A percentile compares a stretch with the other conserved stretches of the same genome.
Evolutionary conservation across 2,888 invertebrate species (phyloP).

Genomic region (Sepiola atlantica): DNA sequence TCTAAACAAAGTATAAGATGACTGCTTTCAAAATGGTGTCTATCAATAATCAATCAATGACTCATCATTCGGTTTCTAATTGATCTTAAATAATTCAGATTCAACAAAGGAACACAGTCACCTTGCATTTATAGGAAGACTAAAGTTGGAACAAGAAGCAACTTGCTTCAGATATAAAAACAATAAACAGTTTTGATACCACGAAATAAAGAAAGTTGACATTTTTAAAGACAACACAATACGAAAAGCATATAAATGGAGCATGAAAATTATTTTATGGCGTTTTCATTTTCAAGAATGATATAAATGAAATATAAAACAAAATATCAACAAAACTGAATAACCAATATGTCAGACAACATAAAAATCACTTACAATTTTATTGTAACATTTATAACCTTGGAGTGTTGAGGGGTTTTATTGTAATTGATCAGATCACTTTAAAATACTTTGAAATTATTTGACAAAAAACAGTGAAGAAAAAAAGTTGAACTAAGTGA

Average conservation of each 20-base stretch:
- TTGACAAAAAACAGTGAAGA: too few relatives aligned
- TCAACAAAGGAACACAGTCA: not conserved
- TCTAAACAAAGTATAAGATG: not conserved
- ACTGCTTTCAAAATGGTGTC: not conserved
- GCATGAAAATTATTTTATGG: not conserved
- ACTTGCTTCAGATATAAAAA: not conserved
- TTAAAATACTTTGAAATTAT: too few relatives aligned
- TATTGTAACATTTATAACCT: too few relatives aligned
- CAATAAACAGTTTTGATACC: not conserved
- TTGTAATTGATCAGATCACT: too few relatives aligned
- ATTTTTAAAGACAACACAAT: not conserved
- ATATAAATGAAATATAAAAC: not conserved
- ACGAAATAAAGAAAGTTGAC: not conserved
- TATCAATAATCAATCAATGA: not conserved
- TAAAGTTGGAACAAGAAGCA: not conserved
- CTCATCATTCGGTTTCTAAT: not conserved
- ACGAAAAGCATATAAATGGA: not conserved
- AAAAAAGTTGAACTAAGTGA: too few relatives aligned
- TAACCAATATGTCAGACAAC: not conserved
- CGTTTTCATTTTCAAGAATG: not conserved
- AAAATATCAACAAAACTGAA: not conserved
- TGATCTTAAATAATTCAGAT: constrained; percentile 6
- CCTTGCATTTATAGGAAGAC: not conserved
- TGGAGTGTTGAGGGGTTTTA: too few relatives aligned
- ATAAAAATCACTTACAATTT: too few relatives aligned